Base-by-base conservation (phyloP, 2,888 invertebrate species). In the Acronicta aceris region DNA sequence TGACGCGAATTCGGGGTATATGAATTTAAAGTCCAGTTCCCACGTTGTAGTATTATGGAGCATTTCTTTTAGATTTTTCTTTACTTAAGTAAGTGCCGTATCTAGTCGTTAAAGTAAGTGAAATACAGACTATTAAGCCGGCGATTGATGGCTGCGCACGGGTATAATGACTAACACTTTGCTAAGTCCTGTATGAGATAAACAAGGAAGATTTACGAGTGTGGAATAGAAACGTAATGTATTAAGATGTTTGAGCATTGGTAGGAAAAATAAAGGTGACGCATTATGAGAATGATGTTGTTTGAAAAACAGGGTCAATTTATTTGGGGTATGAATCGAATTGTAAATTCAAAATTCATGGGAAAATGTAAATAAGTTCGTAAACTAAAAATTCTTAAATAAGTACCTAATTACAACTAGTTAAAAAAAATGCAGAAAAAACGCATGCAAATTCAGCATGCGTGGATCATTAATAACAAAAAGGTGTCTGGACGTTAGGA, bases 61-160 rank as follows among this genome's bases (percentile, higher is more conserved):
- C 83, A 69, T 84, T 61, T 88, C 83, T 80, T 88, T 90, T 73
- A 81, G 83, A 63, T 93, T 92, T 83, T 90, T 89, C 81, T 90
- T 92, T 71, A 92, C 91, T 83, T 92, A 91, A 74, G 80, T 75
- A 83, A 77, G 83, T 82, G 70, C 73, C 69, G 75, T 74, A 76
- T 80, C 81, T 87, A 87, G 87, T 85, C 83, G 80, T 81, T 87
- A 86, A 71, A 59, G 59, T 87, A 87, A 85, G 65, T 71, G 89
- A 89, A 87, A 83, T 84, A 89, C 84, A 89, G 88, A 90, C 87
- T 89, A 85, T 83, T 81, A 70, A 67, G 64, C 54, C 74, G 71
- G 66, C 67, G 61, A 81, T 78, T 84, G 76, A 78, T 84, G 79
- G 82, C 75, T 81, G 76, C 71, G 76, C 72, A 68, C 66, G 73